Evolutionary conservation across 1,140 invertebrate species (phyloP).

Genomic region (Trichonephila inaurata): DNA sequence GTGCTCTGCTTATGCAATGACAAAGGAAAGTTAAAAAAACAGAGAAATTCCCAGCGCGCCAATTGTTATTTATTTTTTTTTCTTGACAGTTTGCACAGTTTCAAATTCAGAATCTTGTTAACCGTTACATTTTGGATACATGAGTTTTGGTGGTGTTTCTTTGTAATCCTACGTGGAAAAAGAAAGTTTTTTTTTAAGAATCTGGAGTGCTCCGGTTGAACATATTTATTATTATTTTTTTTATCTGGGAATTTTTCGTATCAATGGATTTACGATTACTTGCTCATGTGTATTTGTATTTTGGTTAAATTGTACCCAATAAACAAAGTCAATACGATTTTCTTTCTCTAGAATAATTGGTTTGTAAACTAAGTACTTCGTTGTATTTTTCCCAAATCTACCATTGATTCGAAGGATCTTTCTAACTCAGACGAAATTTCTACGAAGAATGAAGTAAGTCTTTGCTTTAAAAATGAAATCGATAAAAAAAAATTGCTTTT

Average conservation of each 20-base stretch:
- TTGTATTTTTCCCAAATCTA: too few relatives aligned
- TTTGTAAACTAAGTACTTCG: too few relatives aligned
- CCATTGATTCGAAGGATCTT: too few relatives aligned
- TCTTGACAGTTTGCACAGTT: slow-evolving; percentile 4
- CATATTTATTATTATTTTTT: not conserved
- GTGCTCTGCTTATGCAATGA: slow-evolving; percentile 2
- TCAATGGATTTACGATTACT: not conserved
- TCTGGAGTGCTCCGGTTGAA: not conserved
- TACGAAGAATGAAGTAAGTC: too few relatives aligned
- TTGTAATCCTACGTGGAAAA: not conserved
- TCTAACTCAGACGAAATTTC: too few relatives aligned
- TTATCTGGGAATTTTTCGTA: not conserved
- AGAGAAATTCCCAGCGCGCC: not conserved
- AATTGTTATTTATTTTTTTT: not conserved
- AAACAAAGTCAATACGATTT: not conserved
- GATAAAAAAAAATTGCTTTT: too few relatives aligned
- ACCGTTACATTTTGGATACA: not conserved
- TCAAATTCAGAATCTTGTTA: slow-evolving; percentile 31
- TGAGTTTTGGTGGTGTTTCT: not conserved
- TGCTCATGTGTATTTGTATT: not conserved
- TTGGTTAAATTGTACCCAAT: not conserved
- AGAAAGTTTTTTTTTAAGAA: not conserved
- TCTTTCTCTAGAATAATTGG: too few relatives aligned
- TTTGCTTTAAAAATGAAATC: too few relatives aligned
- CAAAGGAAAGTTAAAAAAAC: not conserved